These are phyloP conservation scores for Diplazon laetatorius DNA, from an alignment of 2,888 invertebrate genomes.

Conservation along the genomic window DNA sequence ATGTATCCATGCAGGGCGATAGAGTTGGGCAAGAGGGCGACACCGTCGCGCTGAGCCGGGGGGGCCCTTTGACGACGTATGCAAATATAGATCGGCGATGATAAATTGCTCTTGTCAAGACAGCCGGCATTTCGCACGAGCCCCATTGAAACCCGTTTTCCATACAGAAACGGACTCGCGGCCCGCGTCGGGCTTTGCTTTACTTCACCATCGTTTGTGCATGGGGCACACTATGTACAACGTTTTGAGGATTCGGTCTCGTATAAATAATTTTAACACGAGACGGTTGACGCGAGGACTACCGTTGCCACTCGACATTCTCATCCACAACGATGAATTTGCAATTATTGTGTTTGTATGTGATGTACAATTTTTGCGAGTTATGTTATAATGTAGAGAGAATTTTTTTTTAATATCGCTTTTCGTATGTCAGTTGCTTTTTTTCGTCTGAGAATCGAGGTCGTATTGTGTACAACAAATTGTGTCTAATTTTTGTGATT, in stretches of 20 bases:
- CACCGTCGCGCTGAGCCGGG: constrained; percentile 56
- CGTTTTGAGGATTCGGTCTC: constrained; percentile 54
- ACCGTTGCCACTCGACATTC: constrained; percentile 61
- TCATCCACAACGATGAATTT: not conserved
- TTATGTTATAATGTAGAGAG: not conserved
- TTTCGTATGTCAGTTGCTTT: too few relatives aligned
- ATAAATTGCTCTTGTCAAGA: constrained; percentile 82
- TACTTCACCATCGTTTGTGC: constrained; percentile 25
- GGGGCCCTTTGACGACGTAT: constrained; percentile 81
- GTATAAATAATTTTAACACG: constrained; percentile 78
- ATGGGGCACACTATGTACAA: constrained; percentile 64
- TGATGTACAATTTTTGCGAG: not conserved
- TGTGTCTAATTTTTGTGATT: too few relatives aligned
- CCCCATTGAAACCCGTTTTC: constrained; percentile 80
- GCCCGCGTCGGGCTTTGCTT: constrained; percentile 46
- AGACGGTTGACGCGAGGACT: constrained; percentile 74
- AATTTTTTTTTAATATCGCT: not conserved
- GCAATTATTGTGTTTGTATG: not conserved
- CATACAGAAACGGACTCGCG: constrained; percentile 64
- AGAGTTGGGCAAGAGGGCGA: constrained; percentile 47
- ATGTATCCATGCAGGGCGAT: not conserved
- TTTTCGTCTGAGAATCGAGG: too few relatives aligned
- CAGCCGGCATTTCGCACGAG: constrained; percentile 82
- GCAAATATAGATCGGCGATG: constrained; percentile 82
- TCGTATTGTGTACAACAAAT: too few relatives aligned